Evolutionary conservation across 2,797 vertebrate species (phyloP).

Genomic region (Selene dorsalis): DNA sequence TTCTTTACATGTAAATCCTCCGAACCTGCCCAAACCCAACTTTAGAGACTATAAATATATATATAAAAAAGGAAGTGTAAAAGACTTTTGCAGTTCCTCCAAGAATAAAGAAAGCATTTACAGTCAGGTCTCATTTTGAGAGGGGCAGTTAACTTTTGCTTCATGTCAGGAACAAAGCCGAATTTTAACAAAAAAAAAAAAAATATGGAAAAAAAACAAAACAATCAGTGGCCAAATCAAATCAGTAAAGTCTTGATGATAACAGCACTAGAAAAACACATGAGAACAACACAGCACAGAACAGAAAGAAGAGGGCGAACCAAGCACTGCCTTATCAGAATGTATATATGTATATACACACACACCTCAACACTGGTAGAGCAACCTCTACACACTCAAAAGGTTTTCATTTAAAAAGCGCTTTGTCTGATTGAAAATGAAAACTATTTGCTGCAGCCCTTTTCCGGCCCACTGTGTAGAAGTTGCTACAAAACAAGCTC

Average conservation of each 20-base stretch:
- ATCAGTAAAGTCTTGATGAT: constrained; percentile 41
- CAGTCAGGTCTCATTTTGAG: constrained; percentile 67
- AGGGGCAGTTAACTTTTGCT: constrained; percentile 65
- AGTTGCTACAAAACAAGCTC: constrained; percentile 19
- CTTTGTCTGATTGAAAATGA: not conserved
- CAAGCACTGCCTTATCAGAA: constrained; percentile 52
- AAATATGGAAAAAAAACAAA: no score
- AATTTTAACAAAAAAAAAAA: constrained; percentile 36
- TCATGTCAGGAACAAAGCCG: constrained; percentile 42
- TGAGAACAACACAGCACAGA: constrained; percentile 56
- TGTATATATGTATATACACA: constrained; percentile 34
- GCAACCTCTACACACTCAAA: constrained; percentile 24
- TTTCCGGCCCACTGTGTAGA: constrained; percentile 3
- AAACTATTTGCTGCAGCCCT: constrained; percentile 4
- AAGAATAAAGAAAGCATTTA: constrained; percentile 80
- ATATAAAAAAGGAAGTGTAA: constrained; percentile 77
- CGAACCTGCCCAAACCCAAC: constrained; percentile 63
- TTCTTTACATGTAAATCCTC: constrained; percentile 76
- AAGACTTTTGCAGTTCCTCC: constrained; percentile 76
- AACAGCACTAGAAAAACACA: constrained; percentile 58
- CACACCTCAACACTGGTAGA: constrained; percentile 21
- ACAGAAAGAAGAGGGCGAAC: constrained; percentile 58
- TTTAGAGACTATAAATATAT: constrained; percentile 82
- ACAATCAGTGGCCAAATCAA: constrained; percentile 39
- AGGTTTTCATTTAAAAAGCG: not conserved